Percentiles rank a stretch among this genome's conserved stretches.
These are phyloP conservation scores for Metridium senile DNA, from an alignment of 92 coral and sea anemone genomes.

Conservation along the genomic window DNA sequence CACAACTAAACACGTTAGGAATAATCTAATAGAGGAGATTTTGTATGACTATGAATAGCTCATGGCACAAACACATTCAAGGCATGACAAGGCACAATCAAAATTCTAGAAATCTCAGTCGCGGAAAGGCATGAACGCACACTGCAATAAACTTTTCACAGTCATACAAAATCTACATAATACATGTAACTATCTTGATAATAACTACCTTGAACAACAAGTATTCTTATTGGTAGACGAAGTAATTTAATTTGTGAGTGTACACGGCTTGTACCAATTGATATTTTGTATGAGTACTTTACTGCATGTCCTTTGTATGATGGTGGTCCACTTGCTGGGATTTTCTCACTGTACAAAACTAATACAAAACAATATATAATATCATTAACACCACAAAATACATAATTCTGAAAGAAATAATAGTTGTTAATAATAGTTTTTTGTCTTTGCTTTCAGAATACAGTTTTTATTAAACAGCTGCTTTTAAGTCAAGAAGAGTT, in stretches of 20 bases:
- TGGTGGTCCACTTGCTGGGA: slow-evolving; percentile 83
- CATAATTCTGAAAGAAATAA: not conserved
- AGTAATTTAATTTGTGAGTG: slow-evolving; percentile 80
- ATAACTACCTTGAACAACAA: slow-evolving; percentile 74
- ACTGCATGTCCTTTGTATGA: slow-evolving; percentile 93
- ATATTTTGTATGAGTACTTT: slow-evolving; percentile 91
- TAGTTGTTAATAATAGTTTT: not conserved
- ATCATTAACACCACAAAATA: not conserved
- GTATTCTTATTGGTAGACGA: slow-evolving; percentile 76
- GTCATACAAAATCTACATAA: too few relatives aligned
- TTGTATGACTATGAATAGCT: too few relatives aligned
- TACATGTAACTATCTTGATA: too few relatives aligned
- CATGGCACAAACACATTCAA: too few relatives aligned
- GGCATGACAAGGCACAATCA: too few relatives aligned
- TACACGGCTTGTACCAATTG: slow-evolving; percentile 94
- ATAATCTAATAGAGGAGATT: too few relatives aligned
- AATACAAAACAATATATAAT: not conserved
- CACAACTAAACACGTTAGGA: too few relatives aligned
- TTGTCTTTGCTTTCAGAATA: not conserved
- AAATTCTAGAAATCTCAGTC: too few relatives aligned
- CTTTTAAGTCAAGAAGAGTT: not conserved
- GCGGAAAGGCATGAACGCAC: too few relatives aligned
- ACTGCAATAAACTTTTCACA: too few relatives aligned
- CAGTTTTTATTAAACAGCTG: not conserved
- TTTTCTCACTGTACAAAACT: slow-evolving; percentile 87